These are phyloP conservation scores for Thymelicus lineola DNA, from an alignment of 2,888 invertebrate genomes.

Conservation along the genomic window DNA sequence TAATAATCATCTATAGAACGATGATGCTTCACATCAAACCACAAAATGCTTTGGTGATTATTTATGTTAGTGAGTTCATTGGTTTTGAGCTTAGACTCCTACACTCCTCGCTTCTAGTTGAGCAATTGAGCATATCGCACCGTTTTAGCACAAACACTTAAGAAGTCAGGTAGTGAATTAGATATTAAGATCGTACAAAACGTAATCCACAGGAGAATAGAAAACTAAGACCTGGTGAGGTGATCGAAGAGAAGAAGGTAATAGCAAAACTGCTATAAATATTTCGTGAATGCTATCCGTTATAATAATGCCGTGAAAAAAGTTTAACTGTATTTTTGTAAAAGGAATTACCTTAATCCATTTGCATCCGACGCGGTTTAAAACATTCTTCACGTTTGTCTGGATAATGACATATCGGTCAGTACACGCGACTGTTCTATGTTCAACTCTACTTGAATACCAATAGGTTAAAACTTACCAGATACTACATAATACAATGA, in stretches of 20 bases:
- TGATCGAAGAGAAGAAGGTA: slow-evolving; percentile 97
- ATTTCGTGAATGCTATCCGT: slow-evolving; percentile 80
- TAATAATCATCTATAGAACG: slow-evolving; percentile 65
- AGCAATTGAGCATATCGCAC: slow-evolving; percentile 46
- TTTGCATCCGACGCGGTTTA: slow-evolving; percentile 77
- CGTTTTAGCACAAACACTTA: slow-evolving; percentile 32
- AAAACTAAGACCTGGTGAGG: slow-evolving; percentile 97
- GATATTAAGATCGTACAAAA: slow-evolving; percentile 80
- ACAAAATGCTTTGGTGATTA: slow-evolving; percentile 67
- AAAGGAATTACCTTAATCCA: slow-evolving; percentile 72
- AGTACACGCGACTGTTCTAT: slow-evolving; percentile 11
- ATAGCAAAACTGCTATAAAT: slow-evolving; percentile 78
- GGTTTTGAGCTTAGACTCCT: slow-evolving; percentile 68
- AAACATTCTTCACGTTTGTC: slow-evolving; percentile 58
- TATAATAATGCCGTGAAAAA: slow-evolving; percentile 79
- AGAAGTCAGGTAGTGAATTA: slow-evolving; percentile 57
- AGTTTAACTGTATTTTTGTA: slow-evolving; percentile 75
- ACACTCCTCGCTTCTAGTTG: slow-evolving; percentile 67
- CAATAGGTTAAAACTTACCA: slow-evolving; percentile 5
- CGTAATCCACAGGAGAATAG: slow-evolving; percentile 90
- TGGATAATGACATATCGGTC: slow-evolving; percentile 70
- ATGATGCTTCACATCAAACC: slow-evolving; percentile 67
- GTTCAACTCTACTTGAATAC: slow-evolving; percentile 10
- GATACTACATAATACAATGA: not conserved
- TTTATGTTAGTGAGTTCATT: slow-evolving; percentile 56